Evolutionary conservation across 2,888 invertebrate genomes (phyloP), one percentile per base, ranked within the genome.

Genomic region (Eucera pruinosa): DNA sequence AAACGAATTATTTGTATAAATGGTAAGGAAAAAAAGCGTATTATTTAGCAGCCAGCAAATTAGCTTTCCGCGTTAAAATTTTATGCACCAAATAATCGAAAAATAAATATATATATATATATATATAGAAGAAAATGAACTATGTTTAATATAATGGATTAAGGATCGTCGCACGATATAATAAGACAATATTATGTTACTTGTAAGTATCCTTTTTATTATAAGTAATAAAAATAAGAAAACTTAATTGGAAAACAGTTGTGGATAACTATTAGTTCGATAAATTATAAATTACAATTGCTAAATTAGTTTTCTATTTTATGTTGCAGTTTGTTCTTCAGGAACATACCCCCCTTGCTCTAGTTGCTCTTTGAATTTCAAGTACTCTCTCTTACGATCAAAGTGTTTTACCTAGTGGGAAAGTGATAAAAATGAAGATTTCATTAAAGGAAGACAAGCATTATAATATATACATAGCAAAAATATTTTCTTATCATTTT

Each of bases 291-390:
- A 69, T 77, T 71, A 70, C 61, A 76, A 72, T 78, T 50, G 45
- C 69, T 75, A 79, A 54, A 83, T 85, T 85, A 85, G 81, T 64
- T 55, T 48, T 55, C 64, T 70, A 57, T 81, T 41, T 75, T 67
- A 78, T 58, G 43, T 65, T 78, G 68, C 23, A 71, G 70, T 81
- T 80, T 54, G 55, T 90, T 91, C 78, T 82, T 96, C 93, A 52
- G 97, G 97, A 92, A 97, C 97, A 93, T 95, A 97, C 93, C 97
- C 98, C 88, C 96, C 95, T 89, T 95, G 95, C 89, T 97, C 96
- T 92, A 98, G 95, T 94, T 96, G 96, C 87, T 96, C 96, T 93
- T 98, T 97, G 93, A 97, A 98, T 89, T 96, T 95, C 89, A 97
- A 94, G 93, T 97, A 98, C 86, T 96, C 96, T 89, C 97, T 94